These are phyloP conservation scores for Merluccius polli DNA, from an alignment of 2,797 vertebrate genomes.

Conservation along the genomic window DNA sequence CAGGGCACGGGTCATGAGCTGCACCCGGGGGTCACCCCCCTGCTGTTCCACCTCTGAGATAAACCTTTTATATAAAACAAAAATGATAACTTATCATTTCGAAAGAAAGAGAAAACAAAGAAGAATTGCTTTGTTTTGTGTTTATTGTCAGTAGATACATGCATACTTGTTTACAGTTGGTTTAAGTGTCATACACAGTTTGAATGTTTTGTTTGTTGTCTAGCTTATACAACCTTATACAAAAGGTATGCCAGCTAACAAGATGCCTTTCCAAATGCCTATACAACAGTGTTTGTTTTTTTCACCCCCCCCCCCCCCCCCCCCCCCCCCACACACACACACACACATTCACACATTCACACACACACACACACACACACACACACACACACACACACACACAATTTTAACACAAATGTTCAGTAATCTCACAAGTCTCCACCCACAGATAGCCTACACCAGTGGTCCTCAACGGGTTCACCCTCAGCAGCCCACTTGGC, in stretches of 20 bases:
- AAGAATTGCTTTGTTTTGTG: conserved; percentile 42
- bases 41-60: too few relatives aligned
- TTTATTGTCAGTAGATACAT: conserved; percentile 79
- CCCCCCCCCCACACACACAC: too few relatives aligned
- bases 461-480: background rate
- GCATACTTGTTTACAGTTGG: conserved; percentile 74
- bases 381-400: background rate
- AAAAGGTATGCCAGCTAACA: background rate
- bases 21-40: too few relatives aligned
- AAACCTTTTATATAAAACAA: too few relatives aligned
- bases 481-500: too few relatives aligned
- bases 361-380: background rate
- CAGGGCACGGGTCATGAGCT: too few relatives aligned
- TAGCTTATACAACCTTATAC: conserved; percentile 19
- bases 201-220: conserved; percentile 45
- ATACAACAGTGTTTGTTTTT: background rate
- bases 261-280: background rate
- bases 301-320: background rate
- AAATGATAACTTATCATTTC: background rate
- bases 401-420: background rate
- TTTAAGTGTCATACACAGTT: conserved; percentile 67
- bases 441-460: background rate
- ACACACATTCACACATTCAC: too few relatives aligned
- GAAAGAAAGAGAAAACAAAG: background rate
- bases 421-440: background rate